Evolutionary conservation across 2,113 vertebrate species (phyloP), one percentile per base, ranked within the genome.

Genomic region (Chunga burmeisteri): DNA sequence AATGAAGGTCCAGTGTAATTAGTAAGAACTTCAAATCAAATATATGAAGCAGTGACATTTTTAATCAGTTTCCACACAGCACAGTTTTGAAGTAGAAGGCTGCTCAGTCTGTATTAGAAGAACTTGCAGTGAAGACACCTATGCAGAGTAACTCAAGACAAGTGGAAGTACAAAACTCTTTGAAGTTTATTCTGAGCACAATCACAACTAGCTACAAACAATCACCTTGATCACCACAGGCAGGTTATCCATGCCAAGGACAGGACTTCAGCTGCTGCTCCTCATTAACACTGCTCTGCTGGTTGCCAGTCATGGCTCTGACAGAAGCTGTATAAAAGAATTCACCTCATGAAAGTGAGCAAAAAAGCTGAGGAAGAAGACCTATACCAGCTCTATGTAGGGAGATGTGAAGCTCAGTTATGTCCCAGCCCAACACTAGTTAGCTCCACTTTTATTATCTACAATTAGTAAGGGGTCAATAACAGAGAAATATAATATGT

Each of bases 301-400:
- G 18, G 6, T 34, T 52, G 29, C n/a, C 62, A 38, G 22, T 17
- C 49, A 20, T 7, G 27, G 44, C 25, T 49, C 32, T 71, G 61
- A 70, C 56, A 75, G 38, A 32, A 72, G 32, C 32, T 42, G 22
- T 61, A 29, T 5, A 67, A 79, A 66, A 5, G 5, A 65, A 88
- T 52, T 92, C 1, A 7, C 53, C 32, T 38, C n/a, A 50, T 44
- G 23, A 44, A 49, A 55, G 8, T 10, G 5, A 42, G 29, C 4
- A 66, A 78, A 87, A 72, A 36, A 65, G 9, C 38, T 49, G 56
- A 59, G 38, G 36, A 44, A 34, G 38, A 55, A 3, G 4, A 25
- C 3, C n/a, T 47, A 3, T 20, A 23, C 10, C 42, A 20, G 27
- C 3, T 42, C 4, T 16, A 10, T 1, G 2, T 1, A 81, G 32